These are phyloP conservation scores for Laothoe populi DNA, from an alignment of 2,888 invertebrate species.

Conservation along the genomic window DNA sequence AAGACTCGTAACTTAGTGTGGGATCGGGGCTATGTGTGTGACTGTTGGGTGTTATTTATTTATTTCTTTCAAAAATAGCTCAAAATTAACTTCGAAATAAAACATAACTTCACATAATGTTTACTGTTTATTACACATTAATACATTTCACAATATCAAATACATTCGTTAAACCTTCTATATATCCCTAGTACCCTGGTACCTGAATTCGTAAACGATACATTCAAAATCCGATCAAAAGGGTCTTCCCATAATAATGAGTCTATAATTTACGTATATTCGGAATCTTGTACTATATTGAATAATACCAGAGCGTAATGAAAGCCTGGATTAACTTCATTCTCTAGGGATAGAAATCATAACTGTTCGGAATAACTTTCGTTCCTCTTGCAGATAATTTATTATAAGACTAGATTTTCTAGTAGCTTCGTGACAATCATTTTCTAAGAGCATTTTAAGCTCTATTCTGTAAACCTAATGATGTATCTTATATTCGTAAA, in stretches of 20 bases:
- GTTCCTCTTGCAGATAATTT: background rate
- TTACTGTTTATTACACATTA: background rate
- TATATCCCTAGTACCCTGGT: conserved; percentile 17
- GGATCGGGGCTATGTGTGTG: too few species aligned
- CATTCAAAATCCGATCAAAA: conserved; percentile 12
- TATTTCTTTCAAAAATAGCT: too few species aligned
- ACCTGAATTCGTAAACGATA: background rate
- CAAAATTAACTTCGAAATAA: too few species aligned
- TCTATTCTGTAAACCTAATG: too few species aligned
- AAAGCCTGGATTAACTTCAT: background rate
- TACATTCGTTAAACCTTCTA: conserved; percentile 9
- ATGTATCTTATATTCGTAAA: too few species aligned
- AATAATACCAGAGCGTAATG: background rate
- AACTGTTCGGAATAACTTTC: conserved; percentile 2
- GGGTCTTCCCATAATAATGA: background rate
- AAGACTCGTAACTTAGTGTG: too few species aligned
- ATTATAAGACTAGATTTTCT: background rate
- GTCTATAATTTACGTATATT: conserved; percentile 18
- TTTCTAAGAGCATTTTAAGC: too few species aligned
- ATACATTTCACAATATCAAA: conserved; percentile 4
- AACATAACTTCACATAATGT: background rate
- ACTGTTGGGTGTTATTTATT: too few species aligned
- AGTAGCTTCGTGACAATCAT: too few species aligned
- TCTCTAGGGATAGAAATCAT: background rate
- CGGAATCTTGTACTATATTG: background rate